Base-by-base conservation (phyloP, 2,113 vertebrate genomes). In the Chionis minor region DNA sequence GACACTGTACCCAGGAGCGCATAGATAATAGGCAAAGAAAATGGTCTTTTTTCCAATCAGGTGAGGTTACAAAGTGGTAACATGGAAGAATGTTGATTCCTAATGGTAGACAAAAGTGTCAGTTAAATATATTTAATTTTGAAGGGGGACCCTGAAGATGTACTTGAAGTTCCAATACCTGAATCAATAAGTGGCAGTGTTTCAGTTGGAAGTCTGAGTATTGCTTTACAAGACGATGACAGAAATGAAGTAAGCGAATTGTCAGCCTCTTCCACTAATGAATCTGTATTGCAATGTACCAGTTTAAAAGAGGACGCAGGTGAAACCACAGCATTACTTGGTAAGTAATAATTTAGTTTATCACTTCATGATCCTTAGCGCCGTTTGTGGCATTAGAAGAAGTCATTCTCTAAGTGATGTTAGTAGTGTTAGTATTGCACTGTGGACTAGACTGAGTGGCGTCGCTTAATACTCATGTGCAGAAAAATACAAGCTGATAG, bases 241-340 rank as follows among this genome's bases (percentile, higher is more conserved):
- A 95, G 97, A 59, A 98, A 97, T 16, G 97, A 96, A 49, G 49
- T 93, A 3, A 97, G 94, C 70, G 97, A 79, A 28, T 86, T 97
- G 21, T 97, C 96, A 3, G 96, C 94, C 12, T 95, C 98, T 5
- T 97, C 98, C 74, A 86, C 97, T 2, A 91, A 90, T 24, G 97
- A 97, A 12, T 94, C 96, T 17, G 81, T 80, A 20, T 40, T 96
- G 8, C 98, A 94, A 13, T 92, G 96, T 32, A 96, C 90, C 65
- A 88, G 92, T 52, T 95, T 97, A 56, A 98, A 98, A 88, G 98
- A 98, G 65, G 98, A 98, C 0, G 94, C 92, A 0, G 97, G 97
- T 52, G 98, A 98, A 96, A 97, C 92, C 62, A 98, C 96, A 72
- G 98, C 98, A 9, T 91, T 98, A 69, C 96, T 98, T 85, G 98